Evolutionary conservation across 2,888 invertebrate species (phyloP), one percentile per base, ranked within the genome.

Genomic region (Polyommatus iphigenia): DNA sequence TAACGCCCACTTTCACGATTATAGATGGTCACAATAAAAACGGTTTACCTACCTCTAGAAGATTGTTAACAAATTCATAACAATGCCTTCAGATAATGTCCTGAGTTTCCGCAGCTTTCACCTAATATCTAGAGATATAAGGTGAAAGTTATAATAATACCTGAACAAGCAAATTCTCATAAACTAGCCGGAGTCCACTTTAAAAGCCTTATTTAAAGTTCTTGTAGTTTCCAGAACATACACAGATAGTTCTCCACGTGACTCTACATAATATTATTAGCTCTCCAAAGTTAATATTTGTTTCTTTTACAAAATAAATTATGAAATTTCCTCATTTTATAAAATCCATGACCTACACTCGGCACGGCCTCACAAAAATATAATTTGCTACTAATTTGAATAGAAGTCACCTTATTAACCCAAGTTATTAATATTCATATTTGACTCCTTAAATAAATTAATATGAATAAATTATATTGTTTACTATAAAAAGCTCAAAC

Each of bases 41-140:
- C 13, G 62, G 24, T 67, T 67, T 15, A 59, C n/a, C 7, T 15
- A 59, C n/a, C 7, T n/a, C 10, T n/a, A 8, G 59, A 8, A 20
- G 20, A 29, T 67, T 13, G 15, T 67, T 29, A 67, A 24, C 24
- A 20, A 59, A 59, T 67, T 67, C 13, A 15, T 67, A 67, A 77
- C 76, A 72, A 77, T 36, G 57, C 72, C 57, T 77, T 77, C 72
- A 71, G 50, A 71, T 50, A 67, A 77, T 67, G 36, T 32, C 71
- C 77, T 54, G 50, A 67, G 57, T 78, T 77, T 29, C 79, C 67
- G 29, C 67, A 7, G 67, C 29, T 67, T 67, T 67, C 67, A 67
- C 67, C 32, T 67, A 67, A 67, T 67, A 67, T 29, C 67, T 67
- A 32, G 18, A 29, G 67, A 67, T 67, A 67, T 67, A 32, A 29